Percentiles rank a stretch among this genome's conserved stretches.
phyloP scores from a whole-genome alignment of 2,113 vertebrate species.

The Daboia siamensis region DNA sequence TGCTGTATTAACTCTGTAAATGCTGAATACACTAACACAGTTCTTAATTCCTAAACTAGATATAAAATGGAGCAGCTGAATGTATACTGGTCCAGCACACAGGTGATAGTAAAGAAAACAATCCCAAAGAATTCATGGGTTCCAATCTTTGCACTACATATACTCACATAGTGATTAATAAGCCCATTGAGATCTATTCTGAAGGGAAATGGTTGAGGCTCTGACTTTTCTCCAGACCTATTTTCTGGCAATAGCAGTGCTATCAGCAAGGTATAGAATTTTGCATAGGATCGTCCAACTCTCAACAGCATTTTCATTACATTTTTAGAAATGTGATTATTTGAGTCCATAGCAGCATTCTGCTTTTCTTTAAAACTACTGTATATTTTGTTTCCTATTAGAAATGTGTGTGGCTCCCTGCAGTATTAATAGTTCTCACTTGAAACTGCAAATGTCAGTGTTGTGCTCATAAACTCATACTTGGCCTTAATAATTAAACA shows the following conservation, averaged over 20 bases:
- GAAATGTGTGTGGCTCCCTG: not conserved
- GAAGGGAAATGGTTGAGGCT: slow-evolving; percentile 39
- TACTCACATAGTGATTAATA: slow-evolving; percentile 25
- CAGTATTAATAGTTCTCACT: not conserved
- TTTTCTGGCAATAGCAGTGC: slow-evolving; percentile 49
- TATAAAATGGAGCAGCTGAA: too few relatives aligned
- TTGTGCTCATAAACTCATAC: not conserved
- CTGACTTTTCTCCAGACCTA: slow-evolving; percentile 42
- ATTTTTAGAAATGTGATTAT: slow-evolving; percentile 31
- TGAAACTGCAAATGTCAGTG: not conserved
- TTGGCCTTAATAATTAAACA: not conserved
- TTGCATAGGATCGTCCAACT: slow-evolving; percentile 42
- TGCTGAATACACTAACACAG: too few relatives aligned
- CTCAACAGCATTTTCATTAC: slow-evolving; percentile 45
- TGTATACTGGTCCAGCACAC: too few relatives aligned
- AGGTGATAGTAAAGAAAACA: slow-evolving; percentile 21
- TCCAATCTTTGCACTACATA: slow-evolving; percentile 34
- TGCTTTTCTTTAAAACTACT: slow-evolving; percentile 23
- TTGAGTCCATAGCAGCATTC: slow-evolving; percentile 24
- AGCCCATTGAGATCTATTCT: slow-evolving; percentile 48
- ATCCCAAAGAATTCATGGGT: not conserved
- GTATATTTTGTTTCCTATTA: slow-evolving; percentile 27
- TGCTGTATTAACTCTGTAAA: too few relatives aligned
- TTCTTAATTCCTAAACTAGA: too few relatives aligned
- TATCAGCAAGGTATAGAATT: slow-evolving; percentile 54